These are phyloP conservation scores for Drosophila mayaguana DNA, from an alignment of 2,888 invertebrate species.

Conservation along the genomic window DNA sequence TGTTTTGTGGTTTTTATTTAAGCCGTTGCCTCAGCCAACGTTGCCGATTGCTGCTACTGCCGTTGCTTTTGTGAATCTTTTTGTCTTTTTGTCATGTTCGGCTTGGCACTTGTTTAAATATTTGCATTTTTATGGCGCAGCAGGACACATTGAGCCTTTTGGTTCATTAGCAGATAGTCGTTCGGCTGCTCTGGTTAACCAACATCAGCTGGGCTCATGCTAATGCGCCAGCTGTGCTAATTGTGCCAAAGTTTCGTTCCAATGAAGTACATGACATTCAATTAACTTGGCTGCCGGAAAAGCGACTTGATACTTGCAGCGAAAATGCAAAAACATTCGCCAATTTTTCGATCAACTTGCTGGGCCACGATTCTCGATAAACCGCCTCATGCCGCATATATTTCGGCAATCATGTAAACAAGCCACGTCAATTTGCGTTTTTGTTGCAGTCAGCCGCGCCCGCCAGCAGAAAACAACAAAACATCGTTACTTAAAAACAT, in stretches of 20 bases:
- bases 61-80: conserved; percentile 12
- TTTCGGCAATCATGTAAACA: conserved; percentile 72
- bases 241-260: conserved; percentile 59
- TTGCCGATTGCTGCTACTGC: conserved; percentile 1
- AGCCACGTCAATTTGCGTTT: conserved; percentile 68
- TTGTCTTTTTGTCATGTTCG: conserved; percentile 49
- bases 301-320: conserved; percentile 38
- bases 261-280: conserved; percentile 75
- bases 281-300: conserved; percentile 62
- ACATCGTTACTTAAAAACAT: conserved; percentile 56
- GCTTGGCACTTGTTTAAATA: conserved; percentile 66
- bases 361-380: conserved; percentile 57
- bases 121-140: conserved; percentile 73
- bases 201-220: conserved; percentile 34
- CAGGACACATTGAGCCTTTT: conserved; percentile 48
- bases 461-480: conserved; percentile 10
- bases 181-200: conserved; percentile 48
- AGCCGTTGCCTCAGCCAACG: conserved; percentile 11
- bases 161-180: conserved; percentile 65
- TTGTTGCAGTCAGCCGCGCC: conserved; percentile 9
- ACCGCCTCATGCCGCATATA: conserved; percentile 76
- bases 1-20: conserved; percentile 62
- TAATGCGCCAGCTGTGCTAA: conserved; percentile 42
- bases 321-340: conserved; percentile 57
- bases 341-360: conserved; percentile 49